Evolutionary conservation across 2,888 invertebrate genomes (phyloP), one percentile per base, ranked within the genome.

Genomic region (Chouioia cunea): DNA sequence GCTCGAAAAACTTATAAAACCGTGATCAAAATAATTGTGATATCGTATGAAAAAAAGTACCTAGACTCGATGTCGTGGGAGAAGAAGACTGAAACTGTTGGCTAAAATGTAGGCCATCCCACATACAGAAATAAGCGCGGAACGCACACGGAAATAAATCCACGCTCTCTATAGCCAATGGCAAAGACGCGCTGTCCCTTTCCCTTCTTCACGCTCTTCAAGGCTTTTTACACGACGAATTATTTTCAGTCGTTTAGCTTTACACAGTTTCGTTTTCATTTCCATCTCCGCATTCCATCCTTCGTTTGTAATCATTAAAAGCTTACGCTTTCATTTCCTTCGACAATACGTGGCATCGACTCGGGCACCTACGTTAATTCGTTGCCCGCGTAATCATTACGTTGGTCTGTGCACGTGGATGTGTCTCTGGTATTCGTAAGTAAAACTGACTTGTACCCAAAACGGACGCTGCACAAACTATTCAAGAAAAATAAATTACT

Each of bases 81-180:
- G 15, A 10, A 47, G 43, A 52, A 18, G 8, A 20, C 1, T 14
- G 27, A 18, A 56, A 16, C 6, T 36, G 6, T 46, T 65, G 69
- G 16, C 57, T 66, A 67, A 74, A 76, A 77, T 77, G 77, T 77
- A 75, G 77, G 77, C 73, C 77, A 76, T 60, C 64, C 67, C 67
- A 71, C 71, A 73, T 73, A 76, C 75, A 75, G 77, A 77, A 77
- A 76, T 77, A 77, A 75, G 71, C 73, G 53, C 65, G 67, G 50
- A 68, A 65, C 70, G 71, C 63, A 71, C 58, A 69, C 75, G 60
- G 74, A 73, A 70, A 67, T 68, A 70, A 73, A 69, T 63, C 70
- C 66, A n/a, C 59, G 54, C 14, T 63, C 60, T 53, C 36, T n/a
- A n/a, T n/a, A n/a, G n/a, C n/a, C n/a, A n/a, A n/a, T n/a, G 62